A percentile compares a stretch with the other conserved stretches of the same genome.
phyloP scores from a whole-genome alignment of 1,140 invertebrate genomes.

The Brachionus rotundiformis region DNA sequence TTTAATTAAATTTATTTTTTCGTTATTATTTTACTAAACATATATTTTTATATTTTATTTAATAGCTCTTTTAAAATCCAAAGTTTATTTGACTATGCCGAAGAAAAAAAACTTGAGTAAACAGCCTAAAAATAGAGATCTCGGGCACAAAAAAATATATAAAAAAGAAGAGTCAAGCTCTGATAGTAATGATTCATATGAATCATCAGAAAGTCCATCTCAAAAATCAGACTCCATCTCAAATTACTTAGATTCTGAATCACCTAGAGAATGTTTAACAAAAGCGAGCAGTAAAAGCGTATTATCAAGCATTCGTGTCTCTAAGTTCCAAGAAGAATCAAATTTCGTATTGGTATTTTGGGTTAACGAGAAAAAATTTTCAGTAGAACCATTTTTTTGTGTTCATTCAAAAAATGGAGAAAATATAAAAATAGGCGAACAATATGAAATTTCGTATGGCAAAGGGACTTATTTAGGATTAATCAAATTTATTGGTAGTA shows the following conservation, averaged over 20 bases:
- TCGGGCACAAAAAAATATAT: too few species aligned
- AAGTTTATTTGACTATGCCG: too few species aligned
- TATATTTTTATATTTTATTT: too few species aligned
- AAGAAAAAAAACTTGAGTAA: too few species aligned
- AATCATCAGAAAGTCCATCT: too few species aligned
- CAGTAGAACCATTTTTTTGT: not conserved
- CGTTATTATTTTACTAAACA: not conserved
- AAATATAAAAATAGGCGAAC: not conserved
- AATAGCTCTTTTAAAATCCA: too few species aligned
- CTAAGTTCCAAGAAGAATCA: not conserved
- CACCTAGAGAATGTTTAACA: not conserved
- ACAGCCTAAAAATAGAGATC: too few species aligned
- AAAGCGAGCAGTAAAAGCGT: not conserved
- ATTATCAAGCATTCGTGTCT: not conserved
- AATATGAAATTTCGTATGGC: not conserved
- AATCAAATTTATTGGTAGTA: not conserved
- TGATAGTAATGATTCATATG: too few species aligned
- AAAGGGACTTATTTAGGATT: not conserved
- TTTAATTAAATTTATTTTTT: not conserved
- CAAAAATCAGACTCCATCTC: too few species aligned
- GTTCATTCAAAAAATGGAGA: not conserved
- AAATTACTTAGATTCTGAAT: not conserved
- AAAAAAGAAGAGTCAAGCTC: too few species aligned
- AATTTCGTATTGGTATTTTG: slow-evolving; percentile 1
- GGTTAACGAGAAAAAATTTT: slow-evolving; percentile 1